Conservation (phyloP, 2,113 vertebrate species). For the Laterallus jamaicensis region DNA sequence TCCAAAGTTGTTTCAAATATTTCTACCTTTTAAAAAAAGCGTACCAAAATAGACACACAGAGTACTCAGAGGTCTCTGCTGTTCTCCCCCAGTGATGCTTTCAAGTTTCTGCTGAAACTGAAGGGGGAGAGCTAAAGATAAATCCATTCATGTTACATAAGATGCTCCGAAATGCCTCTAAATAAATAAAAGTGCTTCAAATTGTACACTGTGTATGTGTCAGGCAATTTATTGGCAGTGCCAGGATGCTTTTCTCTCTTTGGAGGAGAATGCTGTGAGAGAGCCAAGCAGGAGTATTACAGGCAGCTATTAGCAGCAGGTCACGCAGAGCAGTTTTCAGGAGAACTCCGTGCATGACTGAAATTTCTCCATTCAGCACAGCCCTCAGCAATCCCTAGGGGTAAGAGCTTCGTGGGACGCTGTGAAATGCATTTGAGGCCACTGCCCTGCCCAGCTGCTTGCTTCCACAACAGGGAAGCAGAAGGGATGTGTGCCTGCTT, state of each 20-base stretch:
- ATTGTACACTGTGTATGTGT: neutral
- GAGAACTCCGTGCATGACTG: neutral
- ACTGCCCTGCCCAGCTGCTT: neutral
- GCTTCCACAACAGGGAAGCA: neutral
- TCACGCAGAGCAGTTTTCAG: neutral
- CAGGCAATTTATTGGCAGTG: neutral
- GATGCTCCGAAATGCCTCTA: slow-evolving; percentile 11
- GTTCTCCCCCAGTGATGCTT: neutral
- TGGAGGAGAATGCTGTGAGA: neutral
- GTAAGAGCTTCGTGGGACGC: neutral
- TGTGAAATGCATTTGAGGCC: neutral
- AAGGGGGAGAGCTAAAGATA: slow-evolving; percentile 16
- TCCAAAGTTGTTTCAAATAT: neutral
- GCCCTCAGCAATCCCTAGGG: neutral
- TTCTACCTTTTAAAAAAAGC: neutral
- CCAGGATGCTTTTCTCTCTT: neutral
- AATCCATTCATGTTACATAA: slow-evolving; percentile 35
- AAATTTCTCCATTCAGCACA: neutral
- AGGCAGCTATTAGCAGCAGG: neutral
- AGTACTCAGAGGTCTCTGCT: neutral
- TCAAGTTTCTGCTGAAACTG: neutral
- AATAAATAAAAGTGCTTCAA: slow-evolving; percentile 35
- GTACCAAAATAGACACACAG: neutral
- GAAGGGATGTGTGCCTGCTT: neutral
- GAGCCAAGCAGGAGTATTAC: neutral